Conservation (phyloP, 2,113 vertebrate genomes). For the Lagopus muta region DNA sequence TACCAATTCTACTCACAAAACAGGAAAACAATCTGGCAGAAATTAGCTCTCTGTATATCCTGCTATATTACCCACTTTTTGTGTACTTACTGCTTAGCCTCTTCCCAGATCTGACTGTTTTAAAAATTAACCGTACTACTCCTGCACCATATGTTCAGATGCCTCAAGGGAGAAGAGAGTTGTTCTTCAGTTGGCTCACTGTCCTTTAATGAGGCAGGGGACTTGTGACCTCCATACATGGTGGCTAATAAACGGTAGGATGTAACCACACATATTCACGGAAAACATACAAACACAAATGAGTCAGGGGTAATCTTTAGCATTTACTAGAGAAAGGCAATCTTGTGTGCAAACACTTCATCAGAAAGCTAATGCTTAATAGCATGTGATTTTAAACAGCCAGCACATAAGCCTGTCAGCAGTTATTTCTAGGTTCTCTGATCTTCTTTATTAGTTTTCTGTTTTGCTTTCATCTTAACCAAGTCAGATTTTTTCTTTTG, state of each 20-base stretch:
- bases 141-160: conserved; percentile 30
- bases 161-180: background rate
- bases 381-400: conserved; percentile 41
- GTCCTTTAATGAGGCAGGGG: conserved; percentile 42
- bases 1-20: background rate
- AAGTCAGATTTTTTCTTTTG: background rate
- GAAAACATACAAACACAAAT: conserved; percentile 44
- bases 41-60: background rate
- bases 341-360: conserved; percentile 50
- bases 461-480: conserved; percentile 37
- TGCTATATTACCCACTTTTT: conserved; percentile 33
- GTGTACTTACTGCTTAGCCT: conserved; percentile 14
- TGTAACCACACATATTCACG: background rate
- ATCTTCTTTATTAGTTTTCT: conserved; percentile 67
- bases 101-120: conserved; percentile 35
- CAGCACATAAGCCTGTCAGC: conserved; percentile 41
- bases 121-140: conserved; percentile 41
- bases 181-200: conserved; percentile 48
- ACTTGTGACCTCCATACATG: conserved; percentile 53
- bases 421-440: conserved; percentile 57
- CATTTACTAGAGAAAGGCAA: conserved; percentile 34
- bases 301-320: conserved; percentile 43
- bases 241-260: conserved; percentile 46
- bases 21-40: background rate
- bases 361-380: conserved; percentile 44